Conservation (phyloP, 37 sponge, comb jelly and placozoan genomes). For the Ianthella basta region DNA sequence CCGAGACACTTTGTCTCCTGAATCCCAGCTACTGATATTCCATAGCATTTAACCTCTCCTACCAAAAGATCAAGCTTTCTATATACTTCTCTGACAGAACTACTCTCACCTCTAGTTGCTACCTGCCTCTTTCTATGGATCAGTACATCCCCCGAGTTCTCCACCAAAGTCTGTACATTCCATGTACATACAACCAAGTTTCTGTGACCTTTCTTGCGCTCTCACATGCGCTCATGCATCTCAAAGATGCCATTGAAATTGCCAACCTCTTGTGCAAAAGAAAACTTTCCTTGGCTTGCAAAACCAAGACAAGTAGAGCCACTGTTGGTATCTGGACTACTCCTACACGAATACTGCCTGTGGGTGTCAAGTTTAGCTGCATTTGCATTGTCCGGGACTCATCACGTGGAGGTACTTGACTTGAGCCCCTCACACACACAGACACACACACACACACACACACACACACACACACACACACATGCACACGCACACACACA, state of each 20-base stretch:
- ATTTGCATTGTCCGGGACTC: too few species aligned
- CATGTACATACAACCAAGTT: conserved; percentile 16
- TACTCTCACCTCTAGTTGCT: conserved; percentile 1
- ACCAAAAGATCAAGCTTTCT: conserved; percentile 29
- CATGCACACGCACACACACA: too few species aligned
- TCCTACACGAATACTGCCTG: conserved; percentile 9
- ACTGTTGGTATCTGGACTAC: not conserved
- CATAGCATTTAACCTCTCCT: not conserved
- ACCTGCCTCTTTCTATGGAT: conserved; percentile 2
- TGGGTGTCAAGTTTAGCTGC: not conserved
- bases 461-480: too few species aligned
- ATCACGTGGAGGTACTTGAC: too few species aligned
- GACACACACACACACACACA: too few species aligned
- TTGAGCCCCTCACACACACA: too few species aligned
- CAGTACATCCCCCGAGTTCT: conserved; percentile 18
- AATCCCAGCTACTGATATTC: conserved; percentile 35
- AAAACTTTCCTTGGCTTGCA: not conserved
- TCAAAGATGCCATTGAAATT: conserved; percentile 2
- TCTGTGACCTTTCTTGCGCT: not conserved
- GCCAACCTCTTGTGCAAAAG: conserved; percentile 1
- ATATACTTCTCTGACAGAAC: conserved; percentile 16
- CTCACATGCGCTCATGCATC: not conserved
- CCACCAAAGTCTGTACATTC: not conserved
- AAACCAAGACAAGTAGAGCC: conserved; percentile 1
- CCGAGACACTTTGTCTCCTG: conserved; percentile 52